Base-by-base conservation (phyloP, 2,797 vertebrate genomes). In the Tokudaia tokunoshimensis region DNA sequence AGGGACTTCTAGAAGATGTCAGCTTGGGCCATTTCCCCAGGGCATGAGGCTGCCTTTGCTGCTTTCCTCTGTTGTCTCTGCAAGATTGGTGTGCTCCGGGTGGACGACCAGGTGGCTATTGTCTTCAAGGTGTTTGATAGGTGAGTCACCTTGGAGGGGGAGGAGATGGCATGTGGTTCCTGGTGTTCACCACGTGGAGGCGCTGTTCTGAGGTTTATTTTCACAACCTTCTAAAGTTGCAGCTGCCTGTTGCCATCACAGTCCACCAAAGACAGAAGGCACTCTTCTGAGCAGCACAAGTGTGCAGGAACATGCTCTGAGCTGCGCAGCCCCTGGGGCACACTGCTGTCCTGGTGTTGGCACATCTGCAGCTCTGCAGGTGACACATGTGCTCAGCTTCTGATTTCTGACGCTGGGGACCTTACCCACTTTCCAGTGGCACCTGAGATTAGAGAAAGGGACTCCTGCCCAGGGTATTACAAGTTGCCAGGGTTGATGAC, bases 41-140 rank as follows among this genome's bases (percentile, higher is more conserved):
- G 99, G 95, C 99, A 99, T 0, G 99, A 99, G 98, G 99, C 99
- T 29, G 99, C 99, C 0, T 99, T 99, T 88, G 99, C 99, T 41
- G 99, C 99, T 0, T 99, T 99, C 98, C 99, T 99, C 65, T 99
- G 99, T 98, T 99, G 99, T 87, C 99, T 99, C 96, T 99, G 99
- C 98, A 99, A 99, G 98, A 99, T 99, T 0, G 99, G 99, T 11
- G 99, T 99, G 89, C 99, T 99, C 76, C 97, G 98, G 78, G 99
- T 99, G 34, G 99, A 99, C 0, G 99, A 99, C 98, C 99, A 99
- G 97, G 98, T 99, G 94, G 99, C 99, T 31, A 99, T 99, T 0
- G 99, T 99, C 98, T 99, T 99, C 97, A 99, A 98, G 97, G 99
- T 99, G 59, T 99, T 99, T 98, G 99, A 99, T 97, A 99, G 99